Conservation (phyloP, 1,140 invertebrate species). For the Trypoxylus dichotomus region DNA sequence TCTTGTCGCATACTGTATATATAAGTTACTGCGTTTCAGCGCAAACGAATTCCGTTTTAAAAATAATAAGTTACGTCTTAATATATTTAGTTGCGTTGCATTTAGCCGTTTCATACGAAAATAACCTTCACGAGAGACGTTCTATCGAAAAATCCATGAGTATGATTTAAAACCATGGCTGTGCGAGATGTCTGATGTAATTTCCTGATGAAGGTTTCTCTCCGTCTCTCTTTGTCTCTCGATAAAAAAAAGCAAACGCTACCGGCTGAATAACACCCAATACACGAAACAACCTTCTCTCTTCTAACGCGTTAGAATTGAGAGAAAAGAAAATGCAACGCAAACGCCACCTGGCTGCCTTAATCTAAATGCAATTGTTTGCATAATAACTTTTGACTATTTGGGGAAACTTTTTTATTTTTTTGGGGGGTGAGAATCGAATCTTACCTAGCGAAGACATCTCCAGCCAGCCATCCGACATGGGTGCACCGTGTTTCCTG, state of each 20-base stretch:
- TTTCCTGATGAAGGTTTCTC: background rate
- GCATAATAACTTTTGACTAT: background rate
- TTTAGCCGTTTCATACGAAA: constrained; percentile 6
- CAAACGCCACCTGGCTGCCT: background rate
- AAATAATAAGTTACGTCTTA: background rate
- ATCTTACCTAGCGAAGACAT: constrained; percentile 40
- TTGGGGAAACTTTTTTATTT: background rate
- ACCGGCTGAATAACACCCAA: too few relatives aligned
- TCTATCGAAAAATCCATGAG: background rate
- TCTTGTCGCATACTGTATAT: background rate
- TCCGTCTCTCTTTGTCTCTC: too few relatives aligned
- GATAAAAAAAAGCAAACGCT: background rate
- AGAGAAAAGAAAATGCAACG: constrained; percentile 4
- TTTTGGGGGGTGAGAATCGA: background rate
- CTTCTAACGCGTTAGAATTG: background rate
- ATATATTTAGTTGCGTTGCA: background rate
- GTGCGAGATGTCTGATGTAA: background rate
- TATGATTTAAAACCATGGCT: background rate
- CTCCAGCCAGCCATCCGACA: constrained; percentile 36
- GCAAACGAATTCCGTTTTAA: background rate
- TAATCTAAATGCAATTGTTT: background rate
- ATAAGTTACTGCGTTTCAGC: background rate
- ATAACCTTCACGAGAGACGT: constrained; percentile 4
- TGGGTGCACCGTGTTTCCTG: background rate
- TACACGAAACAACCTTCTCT: too few relatives aligned